phyloP scores from a whole-genome alignment of 2,797 vertebrate genomes.

The Lithobates sylvaticus region DNA sequence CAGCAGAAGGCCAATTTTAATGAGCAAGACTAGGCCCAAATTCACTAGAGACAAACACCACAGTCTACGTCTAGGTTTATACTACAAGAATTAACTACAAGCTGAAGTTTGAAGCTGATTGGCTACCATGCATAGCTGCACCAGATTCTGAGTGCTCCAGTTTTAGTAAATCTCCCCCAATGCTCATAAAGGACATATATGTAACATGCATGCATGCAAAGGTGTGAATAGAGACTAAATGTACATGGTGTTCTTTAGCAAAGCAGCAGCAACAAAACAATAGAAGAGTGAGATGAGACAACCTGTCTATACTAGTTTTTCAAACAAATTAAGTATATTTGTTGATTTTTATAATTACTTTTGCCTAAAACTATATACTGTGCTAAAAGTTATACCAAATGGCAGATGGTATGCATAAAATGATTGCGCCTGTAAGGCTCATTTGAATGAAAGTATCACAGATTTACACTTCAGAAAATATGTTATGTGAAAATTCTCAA shows the following conservation, averaged over 20 bases:
- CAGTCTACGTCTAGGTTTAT: too few relatives aligned
- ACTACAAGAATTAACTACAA: too few relatives aligned
- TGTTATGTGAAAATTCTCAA: conserved; percentile 6
- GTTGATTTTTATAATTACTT: not conserved
- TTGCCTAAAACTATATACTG: not conserved
- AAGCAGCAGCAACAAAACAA: too few relatives aligned
- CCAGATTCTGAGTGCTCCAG: too few relatives aligned
- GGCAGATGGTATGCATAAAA: conserved; percentile 29
- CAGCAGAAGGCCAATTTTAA: too few relatives aligned
- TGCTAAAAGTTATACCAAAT: conserved; percentile 14
- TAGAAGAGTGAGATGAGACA: not conserved
- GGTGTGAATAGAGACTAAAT: not conserved
- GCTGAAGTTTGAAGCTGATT: too few relatives aligned
- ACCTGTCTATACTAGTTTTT: not conserved
- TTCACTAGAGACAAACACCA: too few relatives aligned
- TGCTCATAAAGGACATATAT: too few relatives aligned
- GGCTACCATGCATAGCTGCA: too few relatives aligned
- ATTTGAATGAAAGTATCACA: conserved; percentile 27
- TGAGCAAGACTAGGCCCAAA: too few relatives aligned
- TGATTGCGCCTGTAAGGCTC: not conserved
- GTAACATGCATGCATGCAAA: too few relatives aligned
- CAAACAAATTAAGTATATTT: not conserved
- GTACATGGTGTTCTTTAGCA: not conserved
- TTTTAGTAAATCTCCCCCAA: too few relatives aligned
- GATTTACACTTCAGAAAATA: conserved; percentile 21